Conservation (phyloP, 2,113 vertebrate species). For the Acinonyx jubatus region DNA sequence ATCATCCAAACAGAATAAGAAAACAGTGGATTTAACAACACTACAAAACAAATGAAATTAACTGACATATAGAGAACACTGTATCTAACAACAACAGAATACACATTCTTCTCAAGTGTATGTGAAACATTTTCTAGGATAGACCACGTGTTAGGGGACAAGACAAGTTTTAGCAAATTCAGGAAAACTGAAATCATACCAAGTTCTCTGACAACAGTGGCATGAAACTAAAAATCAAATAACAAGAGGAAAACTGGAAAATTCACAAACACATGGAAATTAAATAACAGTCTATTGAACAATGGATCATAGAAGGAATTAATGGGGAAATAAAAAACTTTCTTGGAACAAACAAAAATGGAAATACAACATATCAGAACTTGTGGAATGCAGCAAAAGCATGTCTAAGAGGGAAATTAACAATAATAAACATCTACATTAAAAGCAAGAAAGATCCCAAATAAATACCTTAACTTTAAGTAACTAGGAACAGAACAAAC, state of each 20-base stretch:
- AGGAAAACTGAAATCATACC: neutral
- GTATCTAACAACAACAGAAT: neutral
- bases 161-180: neutral
- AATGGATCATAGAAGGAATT: neutral
- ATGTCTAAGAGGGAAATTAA: neutral
- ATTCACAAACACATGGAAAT: neutral
- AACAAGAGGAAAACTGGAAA: neutral
- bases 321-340: neutral
- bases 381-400: neutral
- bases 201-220: neutral
- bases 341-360: neutral
- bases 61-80: neutral
- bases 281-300: neutral
- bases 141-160: neutral
- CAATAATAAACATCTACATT: neutral
- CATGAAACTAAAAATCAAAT: neutral
- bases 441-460: neutral
- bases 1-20: neutral
- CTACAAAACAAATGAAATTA: neutral
- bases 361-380: neutral
- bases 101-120: neutral
- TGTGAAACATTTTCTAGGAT: neutral
- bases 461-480: neutral
- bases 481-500: too few species aligned
- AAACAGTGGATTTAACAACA: neutral